Evolutionary conservation across 2,888 invertebrate species (phyloP), one percentile per base, ranked within the genome.

Genomic region (Desoria tigrina): DNA sequence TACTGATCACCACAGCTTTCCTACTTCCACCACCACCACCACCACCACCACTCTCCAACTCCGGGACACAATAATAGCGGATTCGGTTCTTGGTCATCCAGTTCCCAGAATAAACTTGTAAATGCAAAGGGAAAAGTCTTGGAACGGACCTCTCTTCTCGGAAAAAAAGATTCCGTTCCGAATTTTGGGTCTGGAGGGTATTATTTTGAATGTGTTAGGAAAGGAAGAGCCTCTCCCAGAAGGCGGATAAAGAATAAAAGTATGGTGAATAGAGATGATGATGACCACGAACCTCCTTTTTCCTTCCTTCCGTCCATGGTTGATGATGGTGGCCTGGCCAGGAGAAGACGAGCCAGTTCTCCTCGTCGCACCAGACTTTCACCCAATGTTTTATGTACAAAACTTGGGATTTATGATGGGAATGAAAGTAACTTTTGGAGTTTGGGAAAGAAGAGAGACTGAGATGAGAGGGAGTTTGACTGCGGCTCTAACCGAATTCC

Each of bases 381-480:
- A n/a, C n/a, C n/a, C 18, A 57, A 57, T 57, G 57, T 57, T 57
- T 39, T 57, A 57, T 65, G 59, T 62, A 49, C 56, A 70, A 70
- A 70, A 70, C 66, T 70, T 70, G 66, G 65, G 69, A 70, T 70
- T 70, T 70, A 70, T 70, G 69, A 70, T 70, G 66, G 67, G 42
- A 57, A 61, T 59, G 65, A 66, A 61, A 65, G 57, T 39, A 42
- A 57, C 57, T 57, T 57, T 57, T 42, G 24, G 42, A 42, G 66
- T 69, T 66, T 32, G 64, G 58, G 63, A 51, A 58, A 57, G 61
- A 45, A 59, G 61, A 42, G 56, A 56, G 63, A 66, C 62, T 64
- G 69, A 69, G 66, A n/a, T 61, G 69, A 69, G 61, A 61, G 66
- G 63, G 62, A 61, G 61, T 65, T 61, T 58, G 56, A 59, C 61